phyloP scores from a whole-genome alignment of 2,797 vertebrate genomes.

The Gambusia yucatana region DNA sequence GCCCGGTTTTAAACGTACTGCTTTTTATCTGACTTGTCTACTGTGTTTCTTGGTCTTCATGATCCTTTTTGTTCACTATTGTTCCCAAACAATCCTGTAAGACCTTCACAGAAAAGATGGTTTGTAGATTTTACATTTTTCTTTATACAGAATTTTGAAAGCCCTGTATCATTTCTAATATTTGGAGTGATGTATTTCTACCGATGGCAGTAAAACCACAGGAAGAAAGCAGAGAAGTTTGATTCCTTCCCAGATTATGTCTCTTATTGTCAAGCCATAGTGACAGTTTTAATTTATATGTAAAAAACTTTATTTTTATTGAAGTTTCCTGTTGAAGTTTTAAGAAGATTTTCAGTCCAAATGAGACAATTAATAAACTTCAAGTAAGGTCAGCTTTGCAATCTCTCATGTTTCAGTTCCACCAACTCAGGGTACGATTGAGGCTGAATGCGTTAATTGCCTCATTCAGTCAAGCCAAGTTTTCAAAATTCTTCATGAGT shows the following conservation, averaged over 20 bases:
- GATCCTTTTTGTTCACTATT: not conserved
- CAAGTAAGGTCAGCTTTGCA: slow-evolving; percentile 1
- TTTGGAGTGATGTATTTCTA: too few species aligned
- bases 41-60: slow-evolving; percentile 1
- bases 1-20: not conserved
- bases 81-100: not conserved
- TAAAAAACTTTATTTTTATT: too few species aligned
- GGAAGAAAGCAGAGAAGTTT: too few species aligned
- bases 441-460: slow-evolving; percentile 50
- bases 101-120: not conserved
- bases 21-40: not conserved
- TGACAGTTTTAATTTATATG: too few species aligned
- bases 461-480: slow-evolving; percentile 47
- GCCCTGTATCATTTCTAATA: too few species aligned
- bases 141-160: too few species aligned
- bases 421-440: slow-evolving; percentile 58
- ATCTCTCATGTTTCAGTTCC: slow-evolving; percentile 40
- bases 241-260: too few species aligned
- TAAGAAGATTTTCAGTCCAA: slow-evolving; percentile 21
- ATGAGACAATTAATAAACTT: slow-evolving; percentile 17
- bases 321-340: not conserved
- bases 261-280: too few species aligned
- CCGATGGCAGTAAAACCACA: too few species aligned
- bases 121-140: too few species aligned
- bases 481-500: slow-evolving; percentile 39